Evolutionary conservation across 2,797 vertebrate species (phyloP), one percentile per base, ranked within the genome.

Genomic region (Philypnodon macrostomus): DNA sequence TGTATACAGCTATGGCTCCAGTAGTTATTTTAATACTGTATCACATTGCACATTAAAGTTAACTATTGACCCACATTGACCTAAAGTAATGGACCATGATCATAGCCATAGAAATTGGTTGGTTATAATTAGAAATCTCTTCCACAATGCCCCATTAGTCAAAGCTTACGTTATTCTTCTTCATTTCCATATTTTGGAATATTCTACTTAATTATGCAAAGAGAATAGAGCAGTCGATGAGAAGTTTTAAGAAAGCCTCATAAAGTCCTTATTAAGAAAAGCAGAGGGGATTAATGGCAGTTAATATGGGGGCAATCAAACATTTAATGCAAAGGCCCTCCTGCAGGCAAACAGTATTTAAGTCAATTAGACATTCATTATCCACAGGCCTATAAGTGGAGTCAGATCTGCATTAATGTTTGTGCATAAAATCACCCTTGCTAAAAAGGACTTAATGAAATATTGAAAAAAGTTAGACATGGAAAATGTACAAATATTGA

Each of bases 251-350:
- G 92, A 94, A 94, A 92, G 91, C 90, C 93, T 96, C 95, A 96
- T 98, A 96, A 98, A 96, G 92, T 95, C 93, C 94, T 97, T 95
- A 98, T 98, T 97, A 98, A 95, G 94, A n/a, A n/a, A n/a, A 94
- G 90, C 88, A 93, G 91, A 93, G 92, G 75, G 94, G 94, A 93
- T 94, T 98, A 98, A 98, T 96, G 94, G 96, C 93, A 92, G 95
- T 93, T 96, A 95, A 96, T 97, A 94, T 93, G 91, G 93, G 94
- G 92, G 94, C 94, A 94, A 98, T 98, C 95, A 94, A 95, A 98
- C 95, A 96, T 94, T 98, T 97, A 97, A 95, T 91, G 92, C 93
- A 87, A 92, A 90, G 91, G 92, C 91, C 68, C 89, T 95, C 93
- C 95, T 98, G 93, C 93, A 94, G 95, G 95, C 94, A 92, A 94